Conservation (phyloP, 2,888 invertebrate species). For the Dyspetes luteomarginatus region DNA sequence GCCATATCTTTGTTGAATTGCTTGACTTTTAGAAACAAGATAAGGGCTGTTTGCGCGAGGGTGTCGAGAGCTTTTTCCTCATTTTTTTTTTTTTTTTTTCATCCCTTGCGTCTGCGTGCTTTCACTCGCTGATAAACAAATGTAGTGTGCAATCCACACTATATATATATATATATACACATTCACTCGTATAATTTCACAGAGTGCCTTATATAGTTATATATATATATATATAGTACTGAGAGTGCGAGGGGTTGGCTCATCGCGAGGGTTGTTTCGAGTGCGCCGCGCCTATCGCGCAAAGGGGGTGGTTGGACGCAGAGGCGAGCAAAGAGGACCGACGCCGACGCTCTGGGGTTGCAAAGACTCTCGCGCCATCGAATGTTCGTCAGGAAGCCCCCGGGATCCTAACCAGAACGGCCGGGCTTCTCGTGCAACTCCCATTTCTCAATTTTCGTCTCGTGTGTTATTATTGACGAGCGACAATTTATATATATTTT, state of each 20-base stretch:
- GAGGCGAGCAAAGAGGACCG: constrained; percentile 50
- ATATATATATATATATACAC: no score
- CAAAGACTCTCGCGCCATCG: constrained; percentile 49
- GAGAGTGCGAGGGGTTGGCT: constrained; percentile 29
- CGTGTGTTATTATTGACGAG: constrained; percentile 36
- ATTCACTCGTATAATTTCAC: constrained; percentile 42
- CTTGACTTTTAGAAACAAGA: constrained; percentile 49
- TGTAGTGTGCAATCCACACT: constrained; percentile 1
- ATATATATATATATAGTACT: not conserved
- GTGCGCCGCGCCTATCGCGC: constrained; percentile 64
- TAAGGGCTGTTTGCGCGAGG: constrained; percentile 53
- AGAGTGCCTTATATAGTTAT: constrained; percentile 20
- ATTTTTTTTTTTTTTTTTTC: constrained; percentile 23
- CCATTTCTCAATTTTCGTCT: constrained; percentile 39
- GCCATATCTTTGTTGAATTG: constrained; percentile 20
- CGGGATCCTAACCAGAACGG: constrained; percentile 58
- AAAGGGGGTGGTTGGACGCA: constrained; percentile 52
- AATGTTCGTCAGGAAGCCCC: constrained; percentile 48
- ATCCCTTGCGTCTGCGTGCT: not conserved
- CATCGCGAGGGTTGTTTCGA: constrained; percentile 47
- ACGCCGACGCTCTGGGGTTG: constrained; percentile 53
- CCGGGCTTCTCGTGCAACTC: constrained; percentile 55
- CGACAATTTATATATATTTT: constrained; percentile 26
- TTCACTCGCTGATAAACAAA: not conserved
- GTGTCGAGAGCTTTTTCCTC: no score